Evolutionary conservation across 2,888 invertebrate genomes (phyloP).

Genomic region (Escarpia spicata): DNA sequence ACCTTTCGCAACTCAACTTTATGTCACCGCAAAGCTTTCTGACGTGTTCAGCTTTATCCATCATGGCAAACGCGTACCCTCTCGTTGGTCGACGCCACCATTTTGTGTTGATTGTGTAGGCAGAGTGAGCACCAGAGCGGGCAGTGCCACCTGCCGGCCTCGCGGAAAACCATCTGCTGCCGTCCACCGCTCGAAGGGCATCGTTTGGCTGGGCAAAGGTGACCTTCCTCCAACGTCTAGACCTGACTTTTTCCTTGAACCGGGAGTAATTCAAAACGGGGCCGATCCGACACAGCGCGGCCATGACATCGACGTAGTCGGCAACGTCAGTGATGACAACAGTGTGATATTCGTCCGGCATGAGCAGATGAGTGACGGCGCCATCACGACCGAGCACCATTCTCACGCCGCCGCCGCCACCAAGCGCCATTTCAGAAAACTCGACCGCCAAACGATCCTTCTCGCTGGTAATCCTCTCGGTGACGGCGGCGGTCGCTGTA

Average conservation of each 20-base stretch:
- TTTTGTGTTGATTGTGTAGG: neutral
- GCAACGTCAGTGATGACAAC: neutral
- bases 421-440: neutral
- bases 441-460: neutral
- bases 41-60: neutral
- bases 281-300: conserved; percentile 7
- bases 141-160: neutral
- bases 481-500: neutral
- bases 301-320: neutral
- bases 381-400: conserved; percentile 14
- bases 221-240: conserved; percentile 19
- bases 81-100: neutral
- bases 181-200: neutral
- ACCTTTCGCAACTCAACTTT: neutral
- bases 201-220: neutral
- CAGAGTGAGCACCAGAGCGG: neutral
- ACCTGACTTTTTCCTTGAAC: conserved; percentile 19
- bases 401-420: neutral
- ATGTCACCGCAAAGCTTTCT: neutral
- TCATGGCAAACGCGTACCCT: neutral
- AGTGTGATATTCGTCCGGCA: conserved; percentile 25
- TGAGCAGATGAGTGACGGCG: neutral
- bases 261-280: neutral
- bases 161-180: neutral
- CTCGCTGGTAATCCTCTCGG: neutral